Percentiles rank a stretch among this genome's conserved stretches.
Evolutionary conservation across 1,140 invertebrate species (phyloP).

Genomic region (Zelostemma sp.): DNA sequence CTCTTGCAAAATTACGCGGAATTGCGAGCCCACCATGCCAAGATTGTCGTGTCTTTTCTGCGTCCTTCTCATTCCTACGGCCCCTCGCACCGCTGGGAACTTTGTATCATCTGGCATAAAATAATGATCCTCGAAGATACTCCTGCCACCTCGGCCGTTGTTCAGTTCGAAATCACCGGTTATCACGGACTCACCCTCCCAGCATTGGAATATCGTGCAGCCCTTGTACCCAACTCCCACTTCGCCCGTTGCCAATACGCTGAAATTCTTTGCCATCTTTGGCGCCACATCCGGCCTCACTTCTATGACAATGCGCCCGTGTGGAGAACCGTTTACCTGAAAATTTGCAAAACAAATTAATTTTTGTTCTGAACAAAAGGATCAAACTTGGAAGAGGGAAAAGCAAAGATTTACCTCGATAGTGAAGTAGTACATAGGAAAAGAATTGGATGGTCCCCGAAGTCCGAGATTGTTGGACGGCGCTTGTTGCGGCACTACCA

Average conservation of each 20-base stretch:
- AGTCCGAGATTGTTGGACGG: conserved; percentile 56
- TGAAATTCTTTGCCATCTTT: conserved; percentile 92
- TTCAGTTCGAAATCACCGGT: conserved; percentile 86
- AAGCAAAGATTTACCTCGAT: conserved; percentile 69
- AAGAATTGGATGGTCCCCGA: conserved; percentile 68
- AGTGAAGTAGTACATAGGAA: conserved; percentile 83
- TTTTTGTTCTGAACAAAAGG: too few relatives aligned
- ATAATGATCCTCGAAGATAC: conserved; percentile 81
- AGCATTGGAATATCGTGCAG: conserved; percentile 85
- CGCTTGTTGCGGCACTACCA: conserved; percentile 68
- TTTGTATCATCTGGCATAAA: conserved; percentile 88
- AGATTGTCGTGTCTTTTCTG: conserved; percentile 84
- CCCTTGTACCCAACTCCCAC: conserved; percentile 84
- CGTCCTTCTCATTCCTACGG: conserved; percentile 85
- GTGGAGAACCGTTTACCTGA: conserved; percentile 75
- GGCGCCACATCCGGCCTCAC: conserved; percentile 87
- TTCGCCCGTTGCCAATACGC: conserved; percentile 83
- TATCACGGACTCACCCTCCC: conserved; percentile 85
- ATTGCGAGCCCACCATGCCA: conserved; percentile 87
- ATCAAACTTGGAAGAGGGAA: too few relatives aligned
- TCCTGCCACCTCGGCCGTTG: conserved; percentile 83
- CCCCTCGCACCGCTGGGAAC: conserved; percentile 80
- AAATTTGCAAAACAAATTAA: background rate
- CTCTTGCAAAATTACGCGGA: conserved; percentile 84
- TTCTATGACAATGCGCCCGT: conserved; percentile 86